Conservation (phyloP, 2,888 invertebrate genomes). For the Apantesis nais region DNA sequence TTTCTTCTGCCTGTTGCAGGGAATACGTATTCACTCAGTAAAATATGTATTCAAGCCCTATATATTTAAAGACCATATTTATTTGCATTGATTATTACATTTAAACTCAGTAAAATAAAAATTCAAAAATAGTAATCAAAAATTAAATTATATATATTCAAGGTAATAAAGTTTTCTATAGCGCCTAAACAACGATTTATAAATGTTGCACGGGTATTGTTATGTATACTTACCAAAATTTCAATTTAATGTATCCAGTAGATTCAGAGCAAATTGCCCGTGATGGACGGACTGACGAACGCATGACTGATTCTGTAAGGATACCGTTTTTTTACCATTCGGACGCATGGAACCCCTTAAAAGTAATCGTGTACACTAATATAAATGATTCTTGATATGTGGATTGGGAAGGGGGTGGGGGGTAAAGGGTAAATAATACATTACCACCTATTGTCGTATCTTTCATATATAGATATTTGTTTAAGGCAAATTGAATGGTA, state of each 20-base stretch:
- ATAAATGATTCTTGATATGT: not conserved
- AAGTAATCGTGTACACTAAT: not conserved
- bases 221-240: not conserved
- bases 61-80: no score
- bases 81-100: no score
- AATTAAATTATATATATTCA: no score
- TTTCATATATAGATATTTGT: not conserved
- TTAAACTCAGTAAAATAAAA: no score
- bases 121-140: no score
- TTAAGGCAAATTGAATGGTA: not conserved
- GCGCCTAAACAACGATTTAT: not conserved
- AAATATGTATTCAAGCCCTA: no score
- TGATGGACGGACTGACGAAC: not conserved
- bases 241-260: not conserved
- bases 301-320: not conserved
- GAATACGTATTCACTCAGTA: no score
- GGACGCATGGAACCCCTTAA: not conserved
- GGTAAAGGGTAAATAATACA: no score
- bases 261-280: not conserved
- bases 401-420: no score
- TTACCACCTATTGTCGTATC: no score
- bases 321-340: not conserved
- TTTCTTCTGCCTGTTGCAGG: no score
- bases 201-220: not conserved
- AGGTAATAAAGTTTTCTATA: no score